These are phyloP conservation scores for Scaptomyza parva DNA, from an alignment of 2,888 invertebrate genomes.

Conservation along the genomic window DNA sequence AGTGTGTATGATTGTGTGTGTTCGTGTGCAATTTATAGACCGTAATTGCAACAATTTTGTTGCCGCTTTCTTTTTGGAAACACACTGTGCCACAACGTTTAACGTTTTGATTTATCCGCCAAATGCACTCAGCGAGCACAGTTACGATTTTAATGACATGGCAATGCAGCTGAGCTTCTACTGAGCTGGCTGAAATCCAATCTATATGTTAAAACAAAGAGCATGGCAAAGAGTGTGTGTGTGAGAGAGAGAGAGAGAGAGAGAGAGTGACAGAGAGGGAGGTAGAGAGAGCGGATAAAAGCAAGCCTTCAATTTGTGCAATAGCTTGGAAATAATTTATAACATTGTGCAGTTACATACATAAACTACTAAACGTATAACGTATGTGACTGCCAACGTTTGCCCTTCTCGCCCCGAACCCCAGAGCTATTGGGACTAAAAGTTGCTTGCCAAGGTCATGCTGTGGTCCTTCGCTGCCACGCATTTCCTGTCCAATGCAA, in stretches of 20 bases:
- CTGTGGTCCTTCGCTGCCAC: not conserved
- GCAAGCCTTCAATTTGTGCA: constrained; percentile 76
- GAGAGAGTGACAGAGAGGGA: not conserved
- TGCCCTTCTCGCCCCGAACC: not conserved
- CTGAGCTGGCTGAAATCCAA: constrained; percentile 64
- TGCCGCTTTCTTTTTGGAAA: constrained; percentile 25
- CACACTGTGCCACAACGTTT: constrained; percentile 36
- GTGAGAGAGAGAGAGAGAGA: not conserved
- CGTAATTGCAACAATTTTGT: constrained; percentile 75
- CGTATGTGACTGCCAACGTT: constrained; percentile 28
- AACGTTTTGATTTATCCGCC: constrained; percentile 69
- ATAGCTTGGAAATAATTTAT: constrained; percentile 79
- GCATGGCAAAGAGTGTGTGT: not conserved
- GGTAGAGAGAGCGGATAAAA: constrained; percentile 34
- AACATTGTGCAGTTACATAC: constrained; percentile 67
- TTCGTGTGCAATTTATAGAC: constrained; percentile 63
- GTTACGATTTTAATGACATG: constrained; percentile 70
- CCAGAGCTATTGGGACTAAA: too few relatives aligned
- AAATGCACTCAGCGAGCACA: constrained; percentile 62
- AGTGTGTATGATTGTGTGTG: constrained; percentile 6
- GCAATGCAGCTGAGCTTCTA: constrained; percentile 25
- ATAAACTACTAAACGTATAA: not conserved
- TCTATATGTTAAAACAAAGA: constrained; percentile 77
- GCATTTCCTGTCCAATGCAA: constrained; percentile 32
- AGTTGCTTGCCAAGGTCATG: constrained; percentile 28